Evolutionary conservation across 92 coral and sea anemone species (phyloP).

Genomic region (Actinostola sp.): DNA sequence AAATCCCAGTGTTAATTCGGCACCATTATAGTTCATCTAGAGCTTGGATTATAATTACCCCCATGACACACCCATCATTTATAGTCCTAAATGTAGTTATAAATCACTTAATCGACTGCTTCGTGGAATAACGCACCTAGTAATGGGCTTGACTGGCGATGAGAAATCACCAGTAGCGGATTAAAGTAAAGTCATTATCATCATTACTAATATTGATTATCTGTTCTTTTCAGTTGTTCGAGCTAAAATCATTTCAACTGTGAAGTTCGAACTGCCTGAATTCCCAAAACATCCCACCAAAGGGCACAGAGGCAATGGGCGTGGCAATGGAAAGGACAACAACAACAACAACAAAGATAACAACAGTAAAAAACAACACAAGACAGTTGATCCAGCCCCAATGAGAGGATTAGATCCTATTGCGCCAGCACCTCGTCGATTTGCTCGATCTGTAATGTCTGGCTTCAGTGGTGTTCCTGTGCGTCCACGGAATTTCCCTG

Average conservation of each 20-base stretch:
- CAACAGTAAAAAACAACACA: conserved; percentile 1
- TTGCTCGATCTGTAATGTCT: background rate
- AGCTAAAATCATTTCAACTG: conserved; percentile 21
- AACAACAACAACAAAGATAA: background rate
- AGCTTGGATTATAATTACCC: no score
- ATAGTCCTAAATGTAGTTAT: no score
- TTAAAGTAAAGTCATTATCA: no score
- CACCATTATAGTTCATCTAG: no score
- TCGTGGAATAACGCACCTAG: no score
- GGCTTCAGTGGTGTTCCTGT: background rate
- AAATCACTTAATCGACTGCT: no score
- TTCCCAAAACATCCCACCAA: conserved; percentile 16
- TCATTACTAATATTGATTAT: conserved; percentile 1
- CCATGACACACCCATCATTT: no score
- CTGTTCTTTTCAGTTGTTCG: conserved; percentile 18
- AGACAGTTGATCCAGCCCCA: conserved; percentile 4
- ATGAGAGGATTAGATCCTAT: background rate
- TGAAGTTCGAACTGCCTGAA: conserved; percentile 21
- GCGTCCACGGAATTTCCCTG: background rate
- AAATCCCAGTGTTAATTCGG: no score
- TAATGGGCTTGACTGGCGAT: no score
- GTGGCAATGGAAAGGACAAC: background rate
- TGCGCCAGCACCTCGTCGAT: conserved; percentile 22
- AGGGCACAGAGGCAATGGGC: background rate
- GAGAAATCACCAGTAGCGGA: background rate